Percentiles rank a stretch among this genome's conserved stretches.
Conservation (phyloP, 2,113 vertebrate species). For the Lepidiolamprologus cunningtoni region DNA sequence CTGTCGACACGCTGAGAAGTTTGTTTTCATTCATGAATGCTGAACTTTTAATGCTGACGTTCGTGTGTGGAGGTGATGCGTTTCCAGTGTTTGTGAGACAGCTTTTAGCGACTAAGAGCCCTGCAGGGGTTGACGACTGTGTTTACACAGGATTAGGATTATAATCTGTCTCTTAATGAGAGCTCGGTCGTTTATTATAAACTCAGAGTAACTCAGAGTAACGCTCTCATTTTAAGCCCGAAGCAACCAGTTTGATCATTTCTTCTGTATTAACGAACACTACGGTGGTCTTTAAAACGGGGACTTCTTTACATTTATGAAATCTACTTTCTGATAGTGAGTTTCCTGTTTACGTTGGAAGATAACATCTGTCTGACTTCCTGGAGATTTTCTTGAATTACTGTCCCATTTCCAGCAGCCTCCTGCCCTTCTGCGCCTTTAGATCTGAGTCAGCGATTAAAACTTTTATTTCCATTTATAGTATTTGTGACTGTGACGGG, state of each 20-base stretch:
- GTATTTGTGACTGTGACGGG: rapidly evolving
- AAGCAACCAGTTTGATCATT: neutral
- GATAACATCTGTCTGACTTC: neutral
- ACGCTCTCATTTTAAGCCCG: neutral
- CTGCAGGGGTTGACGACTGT: rapidly evolving
- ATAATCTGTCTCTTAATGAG: neutral
- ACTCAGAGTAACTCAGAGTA: neutral
- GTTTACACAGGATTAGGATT: neutral
- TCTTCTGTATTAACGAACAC: neutral
- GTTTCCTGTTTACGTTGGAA: neutral
- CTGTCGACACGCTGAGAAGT: neutral
- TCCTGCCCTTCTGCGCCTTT: neutral
- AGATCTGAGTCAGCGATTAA: neutral
- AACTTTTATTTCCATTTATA: neutral
- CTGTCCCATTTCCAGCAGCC: neutral
- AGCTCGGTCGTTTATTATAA: neutral
- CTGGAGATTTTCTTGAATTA: neutral
- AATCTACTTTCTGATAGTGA: neutral
- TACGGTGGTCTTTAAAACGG: neutral
- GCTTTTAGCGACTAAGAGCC: neutral
- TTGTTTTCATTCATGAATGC: neutral
- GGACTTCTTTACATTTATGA: neutral
- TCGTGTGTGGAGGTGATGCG: neutral
- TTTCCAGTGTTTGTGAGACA: neutral
- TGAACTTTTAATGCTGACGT: neutral